Evolutionary conservation across 2,113 vertebrate species (phyloP).

Genomic region (Myotis brandtii): DNA sequence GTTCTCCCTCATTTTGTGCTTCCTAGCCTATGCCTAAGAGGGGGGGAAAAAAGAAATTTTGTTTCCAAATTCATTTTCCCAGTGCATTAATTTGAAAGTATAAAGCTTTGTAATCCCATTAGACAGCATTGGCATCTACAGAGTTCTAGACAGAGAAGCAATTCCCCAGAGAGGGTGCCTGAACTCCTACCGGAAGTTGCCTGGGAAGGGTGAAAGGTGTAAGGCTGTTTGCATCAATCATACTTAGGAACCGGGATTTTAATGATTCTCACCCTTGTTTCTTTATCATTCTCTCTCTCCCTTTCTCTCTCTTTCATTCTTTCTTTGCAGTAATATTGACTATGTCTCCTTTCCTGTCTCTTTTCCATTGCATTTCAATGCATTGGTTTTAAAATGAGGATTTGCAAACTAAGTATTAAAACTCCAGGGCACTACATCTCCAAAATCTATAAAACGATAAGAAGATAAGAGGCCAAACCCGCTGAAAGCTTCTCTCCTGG

Average conservation of each 20-base stretch:
- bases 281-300: slow-evolving; percentile 40
- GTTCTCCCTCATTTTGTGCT: neutral
- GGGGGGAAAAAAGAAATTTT: slow-evolving; percentile 60
- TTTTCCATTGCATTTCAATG: slow-evolving; percentile 74
- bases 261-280: slow-evolving; percentile 69
- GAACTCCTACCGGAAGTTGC: slow-evolving; percentile 73
- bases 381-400: slow-evolving; percentile 68
- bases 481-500: slow-evolving; percentile 80
- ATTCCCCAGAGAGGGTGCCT: slow-evolving; percentile 50
- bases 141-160: slow-evolving; percentile 78
- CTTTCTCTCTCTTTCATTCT: neutral
- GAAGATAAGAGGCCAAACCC: slow-evolving; percentile 84
- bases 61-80: slow-evolving; percentile 79
- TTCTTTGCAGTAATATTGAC: slow-evolving; percentile 51
- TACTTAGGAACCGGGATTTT: slow-evolving; percentile 77
- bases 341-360: neutral
- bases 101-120: slow-evolving; percentile 84
- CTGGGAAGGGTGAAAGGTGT: slow-evolving; percentile 75
- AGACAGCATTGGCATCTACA: slow-evolving; percentile 79
- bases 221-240: slow-evolving; percentile 79
- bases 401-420: slow-evolving; percentile 82
- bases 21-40: slow-evolving; percentile 57
- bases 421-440: slow-evolving; percentile 83
- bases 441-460: slow-evolving; percentile 85
- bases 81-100: slow-evolving; percentile 83